These are phyloP conservation scores for Pegea sp. DNA, from an alignment of 23 tunicate genomes.

Conservation along the genomic window DNA sequence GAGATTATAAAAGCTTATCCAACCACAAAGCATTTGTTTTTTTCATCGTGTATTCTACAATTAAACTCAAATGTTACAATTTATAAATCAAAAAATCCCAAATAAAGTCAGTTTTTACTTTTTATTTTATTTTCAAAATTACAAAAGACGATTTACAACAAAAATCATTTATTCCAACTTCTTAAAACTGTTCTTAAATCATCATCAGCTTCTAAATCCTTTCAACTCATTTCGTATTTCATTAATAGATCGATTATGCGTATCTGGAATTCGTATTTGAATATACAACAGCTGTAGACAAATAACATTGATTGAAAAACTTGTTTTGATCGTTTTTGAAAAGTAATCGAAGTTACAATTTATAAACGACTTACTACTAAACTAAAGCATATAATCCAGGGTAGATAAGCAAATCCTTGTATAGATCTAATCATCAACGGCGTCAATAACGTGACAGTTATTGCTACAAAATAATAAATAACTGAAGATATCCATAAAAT, in stretches of 20 bases:
- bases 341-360: not conserved
- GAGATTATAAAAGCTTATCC: too few relatives aligned
- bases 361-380: not conserved
- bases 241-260: not conserved
- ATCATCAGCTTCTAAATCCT: too few relatives aligned
- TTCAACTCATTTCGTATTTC: not conserved
- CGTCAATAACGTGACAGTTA: not conserved
- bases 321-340: not conserved
- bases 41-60: too few relatives aligned
- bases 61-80: too few relatives aligned
- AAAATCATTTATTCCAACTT: too few relatives aligned
- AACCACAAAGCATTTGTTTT: too few relatives aligned
- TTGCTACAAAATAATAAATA: not conserved
- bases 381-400: not conserved
- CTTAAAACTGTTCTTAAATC: too few relatives aligned
- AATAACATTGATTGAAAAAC: not conserved
- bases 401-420: not conserved
- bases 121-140: too few relatives aligned
- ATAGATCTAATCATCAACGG: not conserved
- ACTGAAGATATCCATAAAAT: slow-evolving; percentile 1
- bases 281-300: not conserved
- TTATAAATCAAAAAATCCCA: too few relatives aligned
- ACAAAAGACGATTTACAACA: too few relatives aligned
- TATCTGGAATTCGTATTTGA: not conserved
- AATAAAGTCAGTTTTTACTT: too few relatives aligned